phyloP scores from a whole-genome alignment of 1,140 invertebrate genomes.

The Bombus haemorrhoidalis region DNA sequence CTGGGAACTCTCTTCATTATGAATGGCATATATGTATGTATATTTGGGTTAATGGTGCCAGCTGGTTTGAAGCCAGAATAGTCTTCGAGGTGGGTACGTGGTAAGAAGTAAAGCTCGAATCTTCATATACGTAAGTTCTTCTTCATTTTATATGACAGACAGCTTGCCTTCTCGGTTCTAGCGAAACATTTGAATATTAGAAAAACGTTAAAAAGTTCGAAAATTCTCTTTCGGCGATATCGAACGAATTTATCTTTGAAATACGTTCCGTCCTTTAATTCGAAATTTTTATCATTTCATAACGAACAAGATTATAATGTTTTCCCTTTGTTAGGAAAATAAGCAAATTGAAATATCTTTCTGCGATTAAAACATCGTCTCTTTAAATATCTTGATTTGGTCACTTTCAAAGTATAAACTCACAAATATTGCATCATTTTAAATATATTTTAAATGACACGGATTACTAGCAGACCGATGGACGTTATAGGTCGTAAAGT shows the following conservation, averaged over 20 bases:
- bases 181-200: neutral
- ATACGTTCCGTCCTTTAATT: neutral
- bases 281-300: too few species aligned
- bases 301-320: too few species aligned
- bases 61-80: conserved; percentile 62
- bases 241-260: neutral
- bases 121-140: conserved; percentile 9
- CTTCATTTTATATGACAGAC: conserved; percentile 1
- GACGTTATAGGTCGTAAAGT: neutral
- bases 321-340: too few species aligned
- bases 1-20: conserved; percentile 51
- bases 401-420: too few species aligned
- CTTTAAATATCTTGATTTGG: too few species aligned
- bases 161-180: neutral
- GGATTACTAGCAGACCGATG: neutral
- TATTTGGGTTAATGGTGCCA: conserved; percentile 68
- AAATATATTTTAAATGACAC: too few species aligned
- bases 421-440: too few species aligned
- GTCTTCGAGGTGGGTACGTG: conserved; percentile 36
- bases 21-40: conserved; percentile 57
- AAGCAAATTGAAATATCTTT: too few species aligned
- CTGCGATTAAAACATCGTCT: too few species aligned
- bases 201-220: too few species aligned
- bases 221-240: too few species aligned
- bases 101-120: conserved; percentile 40